These are phyloP conservation scores for Urophycis tenuis DNA, from an alignment of 2,797 vertebrate genomes.

Conservation along the genomic window DNA sequence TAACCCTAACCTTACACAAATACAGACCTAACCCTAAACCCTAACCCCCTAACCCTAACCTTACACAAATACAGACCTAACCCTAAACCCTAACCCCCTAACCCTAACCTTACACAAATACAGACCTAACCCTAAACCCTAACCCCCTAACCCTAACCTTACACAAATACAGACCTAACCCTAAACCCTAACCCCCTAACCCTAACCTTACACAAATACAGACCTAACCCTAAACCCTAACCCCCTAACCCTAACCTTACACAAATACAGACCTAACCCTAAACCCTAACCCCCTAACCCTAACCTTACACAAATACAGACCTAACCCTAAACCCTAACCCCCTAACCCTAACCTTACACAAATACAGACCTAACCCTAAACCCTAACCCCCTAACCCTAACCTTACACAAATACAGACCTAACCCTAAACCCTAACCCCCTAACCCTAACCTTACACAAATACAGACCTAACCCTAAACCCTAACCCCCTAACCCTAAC, in stretches of 20 bases:
- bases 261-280: no score
- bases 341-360: constrained; percentile 31
- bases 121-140: no score
- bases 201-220: constrained; percentile 36
- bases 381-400: neutral
- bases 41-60: neutral
- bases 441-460: constrained; percentile 30
- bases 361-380: no score
- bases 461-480: no score
- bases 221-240: no score
- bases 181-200: neutral
- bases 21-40: no score
- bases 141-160: constrained; percentile 30
- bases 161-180: no score
- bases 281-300: neutral
- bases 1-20: constrained; percentile 31
- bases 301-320: constrained; percentile 36
- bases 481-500: neutral
- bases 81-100: neutral
- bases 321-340: neutral
- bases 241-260: constrained; percentile 31
- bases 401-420: constrained; percentile 38
- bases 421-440: neutral
- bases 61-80: no score
- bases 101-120: constrained; percentile 33